phyloP scores from a whole-genome alignment of 2,888 invertebrate genomes.

The Ennomos fuscantarius region DNA sequence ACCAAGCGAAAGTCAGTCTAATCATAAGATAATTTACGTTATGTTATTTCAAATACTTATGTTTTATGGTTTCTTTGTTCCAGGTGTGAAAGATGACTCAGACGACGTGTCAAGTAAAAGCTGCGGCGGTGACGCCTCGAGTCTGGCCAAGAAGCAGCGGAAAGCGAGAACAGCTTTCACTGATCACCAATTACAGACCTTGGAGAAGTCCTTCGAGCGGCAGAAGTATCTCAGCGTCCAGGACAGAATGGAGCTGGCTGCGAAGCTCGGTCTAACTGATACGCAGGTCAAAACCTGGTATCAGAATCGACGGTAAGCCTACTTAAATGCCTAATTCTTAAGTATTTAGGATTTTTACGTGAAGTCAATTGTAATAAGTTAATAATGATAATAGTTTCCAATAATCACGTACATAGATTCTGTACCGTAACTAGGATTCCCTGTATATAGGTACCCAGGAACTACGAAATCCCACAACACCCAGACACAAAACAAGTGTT shows the following conservation, averaged over 20 bases:
- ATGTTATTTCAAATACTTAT: neutral
- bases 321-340: neutral
- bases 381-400: no score
- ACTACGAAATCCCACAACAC: no score
- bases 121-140: constrained; percentile 74
- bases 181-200: constrained; percentile 97
- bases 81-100: constrained; percentile 95
- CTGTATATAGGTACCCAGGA: no score
- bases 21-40: no score
- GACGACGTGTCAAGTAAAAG: constrained; percentile 87
- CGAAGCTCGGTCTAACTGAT: constrained; percentile 97
- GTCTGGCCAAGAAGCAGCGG: constrained; percentile 95
- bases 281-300: constrained; percentile 99
- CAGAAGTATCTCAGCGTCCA: constrained; percentile 99
- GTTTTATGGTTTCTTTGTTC: constrained; percentile 15
- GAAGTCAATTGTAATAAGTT: no score
- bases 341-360: no score
- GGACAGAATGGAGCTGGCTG: constrained; percentile 99
- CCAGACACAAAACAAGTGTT: no score
- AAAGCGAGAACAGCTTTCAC: constrained; percentile 99
- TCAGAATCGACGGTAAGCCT: constrained; percentile 96
- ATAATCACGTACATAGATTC: no score
- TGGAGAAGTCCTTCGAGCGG: constrained; percentile 98
- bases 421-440: no score
- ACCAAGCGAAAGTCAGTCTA: no score